Evolutionary conservation across 92 coral and sea anemone species (phyloP).

Genomic region (Pocillopora grandis): DNA sequence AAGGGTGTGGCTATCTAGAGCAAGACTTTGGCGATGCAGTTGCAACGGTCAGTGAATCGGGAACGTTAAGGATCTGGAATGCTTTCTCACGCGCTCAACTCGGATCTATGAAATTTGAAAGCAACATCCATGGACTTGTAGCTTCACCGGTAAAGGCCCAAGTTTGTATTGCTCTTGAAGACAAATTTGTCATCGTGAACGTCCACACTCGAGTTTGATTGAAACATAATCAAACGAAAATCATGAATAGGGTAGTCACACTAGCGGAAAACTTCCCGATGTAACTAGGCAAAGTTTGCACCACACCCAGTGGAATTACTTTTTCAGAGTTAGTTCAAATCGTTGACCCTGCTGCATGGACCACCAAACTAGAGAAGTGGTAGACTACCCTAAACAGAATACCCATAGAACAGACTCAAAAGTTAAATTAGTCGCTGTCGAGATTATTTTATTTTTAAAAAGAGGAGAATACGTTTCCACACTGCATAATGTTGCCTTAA

Average conservation of each 20-base stretch:
- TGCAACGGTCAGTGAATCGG: slow-evolving; percentile 34
- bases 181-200: slow-evolving; percentile 45
- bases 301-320: too few relatives aligned
- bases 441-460: too few relatives aligned
- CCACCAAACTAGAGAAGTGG: too few relatives aligned
- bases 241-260: background rate
- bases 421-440: too few relatives aligned
- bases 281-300: too few relatives aligned
- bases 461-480: too few relatives aligned
- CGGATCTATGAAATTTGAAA: slow-evolving; percentile 46
- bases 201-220: slow-evolving; percentile 24
- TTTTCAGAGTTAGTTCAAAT: too few relatives aligned
- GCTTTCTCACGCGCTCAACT: slow-evolving; percentile 10
- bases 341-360: too few relatives aligned
- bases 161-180: slow-evolving; percentile 49
- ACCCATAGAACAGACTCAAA: too few relatives aligned
- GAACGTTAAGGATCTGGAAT: slow-evolving; percentile 50
- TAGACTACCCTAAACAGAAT: too few relatives aligned
- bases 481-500: too few relatives aligned
- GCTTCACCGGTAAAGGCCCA: slow-evolving; percentile 38
- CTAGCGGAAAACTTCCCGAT: too few relatives aligned
- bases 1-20: slow-evolving; percentile 39
- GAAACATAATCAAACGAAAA: background rate
- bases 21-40: slow-evolving; percentile 38
- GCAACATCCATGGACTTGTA: slow-evolving; percentile 45